phyloP scores from a whole-genome alignment of 2,113 vertebrate genomes.

The Cyanoramphus novaezelandiae region DNA sequence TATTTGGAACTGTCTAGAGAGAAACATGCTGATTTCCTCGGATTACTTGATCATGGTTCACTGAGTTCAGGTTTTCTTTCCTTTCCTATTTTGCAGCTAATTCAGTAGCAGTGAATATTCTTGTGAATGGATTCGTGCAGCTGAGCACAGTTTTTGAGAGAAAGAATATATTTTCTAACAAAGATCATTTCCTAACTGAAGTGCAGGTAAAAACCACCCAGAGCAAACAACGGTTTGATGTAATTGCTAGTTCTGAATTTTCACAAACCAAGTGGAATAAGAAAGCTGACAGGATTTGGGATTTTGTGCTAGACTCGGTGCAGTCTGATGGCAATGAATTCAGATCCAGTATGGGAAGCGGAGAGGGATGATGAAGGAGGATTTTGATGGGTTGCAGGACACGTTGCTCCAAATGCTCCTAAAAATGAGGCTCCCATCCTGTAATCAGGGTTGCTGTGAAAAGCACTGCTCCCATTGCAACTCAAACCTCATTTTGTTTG shows the following conservation, averaged over 20 bases:
- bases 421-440: neutral
- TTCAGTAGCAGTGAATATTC: neutral
- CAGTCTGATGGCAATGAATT: neutral
- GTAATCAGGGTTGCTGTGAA: neutral
- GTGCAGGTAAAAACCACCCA: no score
- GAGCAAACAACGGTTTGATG: neutral
- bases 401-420: neutral
- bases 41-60: slow-evolving; percentile 65
- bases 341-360: neutral
- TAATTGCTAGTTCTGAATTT: neutral
- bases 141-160: neutral
- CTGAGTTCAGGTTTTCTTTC: slow-evolving; percentile 43
- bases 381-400: neutral
- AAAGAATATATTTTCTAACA: neutral
- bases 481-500: neutral
- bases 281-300: neutral
- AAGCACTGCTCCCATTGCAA: neutral
- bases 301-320: neutral
- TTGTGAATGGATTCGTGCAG: neutral
- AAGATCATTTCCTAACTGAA: neutral
- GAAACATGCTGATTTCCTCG: slow-evolving; percentile 32
- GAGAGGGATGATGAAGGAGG: neutral
- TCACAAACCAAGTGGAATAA: neutral
- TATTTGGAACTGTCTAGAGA: slow-evolving; percentile 45
- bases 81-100: slow-evolving; percentile 7